Base-by-base conservation (phyloP, 2,797 vertebrate genomes). In the Oryzias sinensis region DNA sequence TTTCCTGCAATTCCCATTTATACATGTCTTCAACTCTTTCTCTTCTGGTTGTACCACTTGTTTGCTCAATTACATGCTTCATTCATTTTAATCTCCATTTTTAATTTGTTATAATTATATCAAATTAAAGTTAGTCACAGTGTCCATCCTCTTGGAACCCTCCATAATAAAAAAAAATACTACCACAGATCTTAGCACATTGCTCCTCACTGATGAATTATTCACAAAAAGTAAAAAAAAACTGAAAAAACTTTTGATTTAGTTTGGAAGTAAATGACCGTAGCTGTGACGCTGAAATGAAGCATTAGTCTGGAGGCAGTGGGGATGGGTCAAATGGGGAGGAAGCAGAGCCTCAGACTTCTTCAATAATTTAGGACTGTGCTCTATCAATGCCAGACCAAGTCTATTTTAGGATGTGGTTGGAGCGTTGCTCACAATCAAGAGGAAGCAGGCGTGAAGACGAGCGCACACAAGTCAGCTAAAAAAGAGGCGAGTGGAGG, bases 281-380 rank as follows among this genome's bases (percentile, higher is more conserved):
- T 7, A 59, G 56, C 45, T 55, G 20, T 77, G 55, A 68, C 50
- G 48, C 70, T 56, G 6, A 40, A 70, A 50, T 75, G 67, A 79
- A 64, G 62, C 43, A 73, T 65, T 67, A 71, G 54, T 40, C 58
- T 66, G 11, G 53, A 81, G 73, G 70, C 58, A 50, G 56, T 61
- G 55, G 68, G 59, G 65, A 53, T 45, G 18, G 76, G 80, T 83
- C 74, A 85, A 68, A 84, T 20, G 22, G 46, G 46, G 70, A 83
- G 68, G 62, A 43, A 57, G 61, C 66, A 54, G 61, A 73, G 54
- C 37, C 65, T 70, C 59, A 57, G 66, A 74, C 62, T 33, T 20
- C 56, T 79, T 90, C 51, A 90, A 89, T 90, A 87, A 89, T 91
- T 89, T 29, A 91, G 71, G 49, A 62, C 40, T 22, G 59, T 29